Base-by-base conservation (phyloP, 2,888 invertebrate genomes). In the Epirrhoe tristata region DNA sequence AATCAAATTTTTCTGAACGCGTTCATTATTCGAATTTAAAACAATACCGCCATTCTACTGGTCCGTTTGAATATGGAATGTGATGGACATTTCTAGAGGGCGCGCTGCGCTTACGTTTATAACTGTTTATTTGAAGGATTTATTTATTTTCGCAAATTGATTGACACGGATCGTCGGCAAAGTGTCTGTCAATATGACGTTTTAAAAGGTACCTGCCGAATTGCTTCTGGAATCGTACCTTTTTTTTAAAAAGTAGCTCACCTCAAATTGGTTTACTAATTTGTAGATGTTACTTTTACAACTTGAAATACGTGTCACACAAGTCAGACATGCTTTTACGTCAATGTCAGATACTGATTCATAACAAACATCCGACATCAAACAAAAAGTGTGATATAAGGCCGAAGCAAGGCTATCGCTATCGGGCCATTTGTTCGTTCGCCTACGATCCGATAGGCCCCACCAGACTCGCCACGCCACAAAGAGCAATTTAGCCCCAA, bases 21-120 rank as follows among this genome's bases (percentile, higher is more conserved):
- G 82, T 87, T 88, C 85, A 89, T 90, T 89, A 88, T 88, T 86
- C 83, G 85, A 81, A 86, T 84, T 88, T 90, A 91, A 92, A 93
- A 93, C 93, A 92, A 93, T 91, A 84, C 86, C 73, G 80, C 83
- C 85, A 89, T 92, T 91, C 90, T 84, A 83, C 84, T 82, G 85
- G 84, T 77, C 80, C 80, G 82, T 91, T 91, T 90, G 91, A 91
- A 90, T 91, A 87, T 85, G 86, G 86, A 88, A 88, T 82, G 86
- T 91, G 90, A 90, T 84, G 88, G 89, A 87, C 88, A 85, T 86
- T 82, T 86, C 82, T 80, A 74, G 63, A 80, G 77, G 79, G 77
- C 79, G 73, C 74, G 80, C 76, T 79, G 80, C 76, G 75, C 71
- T 77, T 76, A 71, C 73, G 81, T 82, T 87, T 88, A 89, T 87